phyloP scores from a whole-genome alignment of 1,140 invertebrate genomes.

The Nasonia vitripennis region DNA sequence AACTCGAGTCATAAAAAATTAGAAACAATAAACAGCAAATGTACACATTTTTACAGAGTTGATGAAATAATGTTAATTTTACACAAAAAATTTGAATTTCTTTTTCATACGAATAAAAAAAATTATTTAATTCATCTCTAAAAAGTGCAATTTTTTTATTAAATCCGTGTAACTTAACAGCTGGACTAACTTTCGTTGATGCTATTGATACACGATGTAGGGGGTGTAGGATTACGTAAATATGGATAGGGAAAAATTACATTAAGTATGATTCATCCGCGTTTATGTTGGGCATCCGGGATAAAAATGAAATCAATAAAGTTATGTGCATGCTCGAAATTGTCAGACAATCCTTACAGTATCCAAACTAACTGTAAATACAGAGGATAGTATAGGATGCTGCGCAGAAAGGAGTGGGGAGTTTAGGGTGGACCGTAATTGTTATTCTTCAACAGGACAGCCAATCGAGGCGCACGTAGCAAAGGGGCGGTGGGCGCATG shows the following conservation, averaged over 20 bases:
- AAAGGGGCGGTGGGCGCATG: constrained; percentile 42
- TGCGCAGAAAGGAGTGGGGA: constrained; percentile 27
- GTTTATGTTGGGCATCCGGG: not conserved
- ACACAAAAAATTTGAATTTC: no score
- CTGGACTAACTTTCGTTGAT: not conserved
- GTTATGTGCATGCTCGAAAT: not conserved
- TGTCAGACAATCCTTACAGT: not conserved
- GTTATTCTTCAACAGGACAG: constrained; percentile 34
- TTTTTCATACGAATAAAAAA: no score
- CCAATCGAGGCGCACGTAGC: constrained; percentile 41
- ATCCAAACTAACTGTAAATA: constrained; percentile 1
- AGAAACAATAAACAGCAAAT: no score
- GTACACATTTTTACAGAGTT: no score
- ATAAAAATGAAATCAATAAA: constrained; percentile 5
- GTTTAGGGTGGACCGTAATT: constrained; percentile 39
- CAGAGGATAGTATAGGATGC: constrained; percentile 13
- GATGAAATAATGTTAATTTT: no score
- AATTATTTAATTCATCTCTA: no score
- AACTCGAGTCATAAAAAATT: no score
- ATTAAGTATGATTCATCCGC: not conserved
- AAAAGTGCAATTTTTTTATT: no score
- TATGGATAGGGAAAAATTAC: not conserved
- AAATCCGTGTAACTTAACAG: no score
- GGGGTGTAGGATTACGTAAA: not conserved
- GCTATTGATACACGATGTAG: not conserved